Evolutionary conservation across 2,113 vertebrate species (phyloP), one percentile per base, ranked within the genome.

Genomic region (Pelodiscus sinensis): DNA sequence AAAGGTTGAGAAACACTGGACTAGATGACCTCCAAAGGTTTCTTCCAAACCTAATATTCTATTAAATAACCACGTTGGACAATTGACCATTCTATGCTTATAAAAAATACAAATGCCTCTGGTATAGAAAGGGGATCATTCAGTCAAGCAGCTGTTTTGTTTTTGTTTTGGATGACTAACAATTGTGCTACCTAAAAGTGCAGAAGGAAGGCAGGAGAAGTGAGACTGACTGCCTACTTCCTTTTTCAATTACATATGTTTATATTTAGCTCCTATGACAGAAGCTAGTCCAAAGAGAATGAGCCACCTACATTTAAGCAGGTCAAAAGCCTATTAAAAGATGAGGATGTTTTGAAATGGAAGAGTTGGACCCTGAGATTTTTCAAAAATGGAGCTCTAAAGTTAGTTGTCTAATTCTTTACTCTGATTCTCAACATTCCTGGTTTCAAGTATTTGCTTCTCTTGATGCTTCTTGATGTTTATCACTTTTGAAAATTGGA

Each of bases 91-190:
- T 96, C 90, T 90, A 52, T 93, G 89, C 88, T 44, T 91, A 87
- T 92, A 88, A 57, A 92, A 95, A 95, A 96, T 93, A 91, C 90
- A 95, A 93, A 87, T 95, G 16, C 51, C 27, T 87, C 56, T 92
- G 38, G 86, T 95, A 65, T 62, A 92, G 81, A 90, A 21, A 94
- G 82, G 89, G 77, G 85, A 94, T 44, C 44, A 44, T 44, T 44
- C 44, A 44, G 90, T 85, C 87, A 94, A 93, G 86, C 89, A 96
- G 88, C 83, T 96, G 88, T 82, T 94, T 95, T 82, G 10, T 10
- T 54, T 54, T 54, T 54, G 52, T 54, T 96, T 95, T 94, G 58
- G 92, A 95, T 95, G 92, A 77, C 89, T 92, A 77, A 92, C 91
- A 94, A 89, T n/a, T 93, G 92, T 91, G 85, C 85, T 95, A 55